Percentiles rank a stretch among this genome's conserved stretches.
These are phyloP conservation scores for Neopelma chrysocephalum DNA, from an alignment of 2,797 vertebrate species.

Conservation along the genomic window DNA sequence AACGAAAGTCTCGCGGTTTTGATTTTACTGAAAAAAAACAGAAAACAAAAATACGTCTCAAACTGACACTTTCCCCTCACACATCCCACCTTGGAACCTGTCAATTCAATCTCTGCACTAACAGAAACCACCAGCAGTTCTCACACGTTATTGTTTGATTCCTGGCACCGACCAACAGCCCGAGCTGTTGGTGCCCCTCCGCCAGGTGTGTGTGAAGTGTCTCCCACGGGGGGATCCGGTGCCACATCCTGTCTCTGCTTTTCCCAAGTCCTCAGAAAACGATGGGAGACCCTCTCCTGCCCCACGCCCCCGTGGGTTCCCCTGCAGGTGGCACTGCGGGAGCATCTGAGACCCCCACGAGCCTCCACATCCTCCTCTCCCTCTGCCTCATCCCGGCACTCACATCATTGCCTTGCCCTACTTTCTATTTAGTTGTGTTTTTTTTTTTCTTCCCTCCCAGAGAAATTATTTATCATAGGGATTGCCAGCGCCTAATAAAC, in stretches of 20 bases:
- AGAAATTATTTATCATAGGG: constrained; percentile 67
- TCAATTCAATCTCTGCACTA: background rate
- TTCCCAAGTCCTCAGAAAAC: background rate
- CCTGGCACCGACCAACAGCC: rapidly evolving
- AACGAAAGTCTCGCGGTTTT: background rate
- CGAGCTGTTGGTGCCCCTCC: background rate
- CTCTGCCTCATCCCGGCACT: background rate
- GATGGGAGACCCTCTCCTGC: background rate
- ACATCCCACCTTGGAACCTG: background rate
- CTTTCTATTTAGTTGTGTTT: background rate
- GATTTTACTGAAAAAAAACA: background rate
- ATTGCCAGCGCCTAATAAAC: constrained; percentile 52
- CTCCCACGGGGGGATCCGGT: rapidly evolving
- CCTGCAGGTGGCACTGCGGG: constrained; percentile 33
- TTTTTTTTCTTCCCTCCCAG: background rate
- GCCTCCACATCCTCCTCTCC: background rate
- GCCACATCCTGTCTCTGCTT: background rate
- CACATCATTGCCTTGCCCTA: constrained; percentile 43
- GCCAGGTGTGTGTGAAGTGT: background rate
- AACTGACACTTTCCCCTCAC: rapidly evolving
- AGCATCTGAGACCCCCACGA: background rate
- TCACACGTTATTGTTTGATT: background rate
- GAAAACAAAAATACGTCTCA: background rate
- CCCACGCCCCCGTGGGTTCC: background rate
- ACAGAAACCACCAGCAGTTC: background rate